Evolutionary conservation across 2,888 invertebrate species (phyloP), one percentile per base, ranked within the genome.

Genomic region (Macaria notata): DNA sequence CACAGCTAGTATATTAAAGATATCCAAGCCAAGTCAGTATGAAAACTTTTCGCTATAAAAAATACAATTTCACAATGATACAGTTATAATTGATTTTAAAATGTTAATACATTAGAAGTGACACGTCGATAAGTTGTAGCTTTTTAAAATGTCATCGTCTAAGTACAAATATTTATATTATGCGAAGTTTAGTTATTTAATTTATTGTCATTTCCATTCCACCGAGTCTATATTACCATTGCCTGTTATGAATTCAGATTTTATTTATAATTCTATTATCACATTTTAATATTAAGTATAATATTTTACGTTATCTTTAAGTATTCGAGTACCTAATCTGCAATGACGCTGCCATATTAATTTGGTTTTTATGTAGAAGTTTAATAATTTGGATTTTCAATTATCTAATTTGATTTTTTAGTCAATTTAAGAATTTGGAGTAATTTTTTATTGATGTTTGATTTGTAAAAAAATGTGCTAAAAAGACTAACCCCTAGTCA

Each of bases 401-500:
- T 6, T 36, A 1, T 41, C 1, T 9, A 41, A 41, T 8, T 9
- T 3, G n/a, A 42, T 7, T 42, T 33, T 33, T n/a, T n/a, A n/a
- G n/a, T n/a, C n/a, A n/a, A n/a, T n/a, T n/a, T 44, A 44, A 9
- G 29, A 44, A 44, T 29, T 29, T 44, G 19, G 41, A 8, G 8
- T 41, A 41, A 41, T n/a, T 41, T 5, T 41, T 3, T 0, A 41
- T 8, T 8, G 8, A 38, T 9, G 9, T 36, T 52, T 53, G n/a
- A 49, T 49, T 46, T 33, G 49, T 54, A 56, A 47, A 57, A n/a
- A 55, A 52, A 42, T 61, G 50, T 68, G 63, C 68, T 63, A 47
- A 72, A 70, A 76, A 78, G 77, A 79, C 80, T 83, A 81, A 83
- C 73, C 61, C 68, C 81, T 83, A 83, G 83, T 83, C 81, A 80